Evolutionary conservation across 2,888 invertebrate species (phyloP).

Genomic region (Eulithis testata): DNA sequence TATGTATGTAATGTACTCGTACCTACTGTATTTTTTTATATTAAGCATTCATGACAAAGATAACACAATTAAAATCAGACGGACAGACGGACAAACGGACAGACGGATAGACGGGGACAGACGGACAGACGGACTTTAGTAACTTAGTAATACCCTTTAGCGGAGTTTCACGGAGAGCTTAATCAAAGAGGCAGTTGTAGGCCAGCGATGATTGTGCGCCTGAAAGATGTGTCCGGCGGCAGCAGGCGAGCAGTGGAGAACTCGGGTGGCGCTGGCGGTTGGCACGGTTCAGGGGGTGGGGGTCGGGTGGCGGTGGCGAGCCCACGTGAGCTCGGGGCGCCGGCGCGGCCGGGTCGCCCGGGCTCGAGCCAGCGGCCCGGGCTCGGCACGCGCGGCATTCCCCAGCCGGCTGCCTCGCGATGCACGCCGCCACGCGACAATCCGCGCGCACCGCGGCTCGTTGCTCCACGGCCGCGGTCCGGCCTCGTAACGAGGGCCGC

Average conservation of each 20-base stretch:
- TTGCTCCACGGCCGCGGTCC: conserved; percentile 67
- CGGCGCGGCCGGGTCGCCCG: conserved; percentile 80
- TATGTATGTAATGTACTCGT: too few relatives aligned
- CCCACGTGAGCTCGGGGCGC: conserved; percentile 73
- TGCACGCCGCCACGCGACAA: conserved; percentile 65
- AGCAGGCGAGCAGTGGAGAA: conserved; percentile 42
- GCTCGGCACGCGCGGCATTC: conserved; percentile 73
- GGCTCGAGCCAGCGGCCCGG: conserved; percentile 61
- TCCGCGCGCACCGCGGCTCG: conserved; percentile 67
- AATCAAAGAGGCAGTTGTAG: conserved; percentile 68
- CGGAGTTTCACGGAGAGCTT: conserved; percentile 38
- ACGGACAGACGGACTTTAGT: conserved; percentile 11
- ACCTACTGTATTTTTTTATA: too few relatives aligned
- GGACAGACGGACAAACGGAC: too few relatives aligned
- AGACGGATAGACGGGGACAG: too few relatives aligned
- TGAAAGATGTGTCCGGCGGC: conserved; percentile 70
- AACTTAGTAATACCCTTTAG: conserved; percentile 50
- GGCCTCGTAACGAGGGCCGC: conserved; percentile 74
- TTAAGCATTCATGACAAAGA: too few relatives aligned
- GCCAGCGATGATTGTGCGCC: conserved; percentile 77
- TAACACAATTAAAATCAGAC: too few relatives aligned
- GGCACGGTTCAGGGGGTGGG: too few relatives aligned
- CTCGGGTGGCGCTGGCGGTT: conserved; percentile 44
- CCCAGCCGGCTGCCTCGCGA: conserved; percentile 73
- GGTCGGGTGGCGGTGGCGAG: conserved; percentile 64